Evolutionary conservation across 2,888 invertebrate genomes (phyloP).

Genomic region (Psylliodes chrysocephalus): DNA sequence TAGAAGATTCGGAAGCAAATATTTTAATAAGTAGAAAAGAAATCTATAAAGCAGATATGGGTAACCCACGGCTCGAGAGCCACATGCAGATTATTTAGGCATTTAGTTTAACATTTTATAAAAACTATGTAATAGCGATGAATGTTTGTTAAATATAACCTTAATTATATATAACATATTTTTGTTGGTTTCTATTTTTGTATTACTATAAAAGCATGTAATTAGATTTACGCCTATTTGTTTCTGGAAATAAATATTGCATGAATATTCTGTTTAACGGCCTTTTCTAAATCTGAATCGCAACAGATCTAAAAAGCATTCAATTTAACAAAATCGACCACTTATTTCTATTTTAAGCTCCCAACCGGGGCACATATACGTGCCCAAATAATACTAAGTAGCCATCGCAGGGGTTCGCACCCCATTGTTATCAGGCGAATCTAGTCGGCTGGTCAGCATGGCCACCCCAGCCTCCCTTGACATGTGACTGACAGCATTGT

Average conservation of each 20-base stretch:
- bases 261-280: background rate
- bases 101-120: too few species aligned
- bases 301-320: background rate
- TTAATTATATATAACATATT: background rate
- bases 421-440: conserved; percentile 29
- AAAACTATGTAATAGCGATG: too few species aligned
- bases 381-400: conserved; percentile 36
- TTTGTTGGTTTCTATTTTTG: too few species aligned
- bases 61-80: too few species aligned
- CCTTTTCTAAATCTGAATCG: background rate
- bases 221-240: too few species aligned
- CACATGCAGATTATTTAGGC: too few species aligned
- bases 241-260: too few species aligned
- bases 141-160: too few species aligned
- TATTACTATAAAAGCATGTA: too few species aligned
- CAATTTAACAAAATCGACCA: background rate
- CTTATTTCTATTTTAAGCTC: background rate
- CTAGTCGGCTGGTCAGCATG: conserved; percentile 38
- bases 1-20: too few species aligned
- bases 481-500: conserved; percentile 50
- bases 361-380: background rate
- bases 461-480: conserved; percentile 40
- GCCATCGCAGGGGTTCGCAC: conserved; percentile 33
- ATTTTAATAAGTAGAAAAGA: too few species aligned
- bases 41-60: too few species aligned